Evolutionary conservation across 2,888 invertebrate genomes (phyloP), one percentile per base, ranked within the genome.

Genomic region (Rhodophaea formosa): DNA sequence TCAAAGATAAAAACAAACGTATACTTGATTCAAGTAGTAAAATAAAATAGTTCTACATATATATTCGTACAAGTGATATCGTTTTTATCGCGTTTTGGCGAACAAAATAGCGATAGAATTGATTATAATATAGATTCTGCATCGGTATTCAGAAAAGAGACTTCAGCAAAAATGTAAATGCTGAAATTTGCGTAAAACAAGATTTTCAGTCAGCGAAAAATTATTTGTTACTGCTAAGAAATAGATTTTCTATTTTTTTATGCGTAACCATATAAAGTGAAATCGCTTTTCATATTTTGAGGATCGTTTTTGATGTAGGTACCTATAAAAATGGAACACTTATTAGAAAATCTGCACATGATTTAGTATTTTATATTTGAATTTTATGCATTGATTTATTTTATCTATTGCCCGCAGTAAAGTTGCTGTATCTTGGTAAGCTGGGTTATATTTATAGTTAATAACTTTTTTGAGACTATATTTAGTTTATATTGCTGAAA

Each of bases 101-200:
- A 15, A 51, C 14, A 16, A 17, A 35, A 51, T 51, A 51, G 35
- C 15, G 35, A 51, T 32, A 35, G 32, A 35, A 51, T 39, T 32
- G 12, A 51, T 51, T 12, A 16, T 16, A 39, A 17, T 35, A 51
- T 35, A 7, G 7, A 39, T 51, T 35, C 35, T 51, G 51, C 51
- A 51, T 35, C 10, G 35, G 12, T 51, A 51, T 51, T 35, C 51
- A 17, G 17, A 51, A 51, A 51, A 39, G 35, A 51, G 51, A 35
- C 14, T 35, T 51, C 51, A 39, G 51, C 51, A 51, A 51, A 23
- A 51, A 51, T 51, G 35, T 51, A 17, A 51, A 51, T 51, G 51
- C 35, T 51, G 16, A 51, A 35, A 51, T 51, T 51, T 51, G 51
- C 51, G 51, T 51, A 51, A 51, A 51, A 51, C 51, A 51, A 51